Percentiles rank a stretch among this genome's conserved stretches.
Evolutionary conservation across 2,888 invertebrate species (phyloP).

Genomic region (Parapristionchus giblindavisi): DNA sequence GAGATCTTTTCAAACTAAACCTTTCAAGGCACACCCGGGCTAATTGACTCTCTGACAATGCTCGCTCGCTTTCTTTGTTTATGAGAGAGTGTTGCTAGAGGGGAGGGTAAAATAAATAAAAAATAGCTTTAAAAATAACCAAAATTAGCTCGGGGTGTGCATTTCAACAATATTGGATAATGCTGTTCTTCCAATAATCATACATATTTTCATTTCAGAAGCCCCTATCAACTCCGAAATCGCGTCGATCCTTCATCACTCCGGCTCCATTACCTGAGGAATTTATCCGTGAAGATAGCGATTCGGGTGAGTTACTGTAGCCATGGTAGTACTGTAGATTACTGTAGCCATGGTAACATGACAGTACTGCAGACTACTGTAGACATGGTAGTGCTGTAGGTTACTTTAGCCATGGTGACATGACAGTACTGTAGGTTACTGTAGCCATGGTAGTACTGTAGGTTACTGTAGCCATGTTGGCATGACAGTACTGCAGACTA

Average conservation of each 20-base stretch:
- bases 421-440: neutral
- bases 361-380: neutral
- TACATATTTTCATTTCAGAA: too few species aligned
- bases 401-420: neutral
- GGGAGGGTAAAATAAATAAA: too few species aligned
- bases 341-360: neutral
- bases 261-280: constrained; percentile 1
- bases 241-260: constrained; percentile 9
- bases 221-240: constrained; percentile 1
- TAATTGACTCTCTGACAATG: too few species aligned
- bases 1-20: too few species aligned
- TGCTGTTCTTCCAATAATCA: too few species aligned
- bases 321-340: neutral
- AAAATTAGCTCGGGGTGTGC: too few species aligned
- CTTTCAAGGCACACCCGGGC: too few species aligned
- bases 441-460: neutral
- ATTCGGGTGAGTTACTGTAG: constrained; percentile 21
- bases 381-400: neutral
- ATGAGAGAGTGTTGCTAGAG: too few species aligned
- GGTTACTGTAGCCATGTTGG: neutral
- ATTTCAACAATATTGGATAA: too few species aligned
- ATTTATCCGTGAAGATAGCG: neutral
- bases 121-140: too few species aligned
- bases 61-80: too few species aligned
- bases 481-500: neutral